Evolutionary conservation across 2,797 vertebrate species (phyloP).

Genomic region (Craterocephalus amniculus): DNA sequence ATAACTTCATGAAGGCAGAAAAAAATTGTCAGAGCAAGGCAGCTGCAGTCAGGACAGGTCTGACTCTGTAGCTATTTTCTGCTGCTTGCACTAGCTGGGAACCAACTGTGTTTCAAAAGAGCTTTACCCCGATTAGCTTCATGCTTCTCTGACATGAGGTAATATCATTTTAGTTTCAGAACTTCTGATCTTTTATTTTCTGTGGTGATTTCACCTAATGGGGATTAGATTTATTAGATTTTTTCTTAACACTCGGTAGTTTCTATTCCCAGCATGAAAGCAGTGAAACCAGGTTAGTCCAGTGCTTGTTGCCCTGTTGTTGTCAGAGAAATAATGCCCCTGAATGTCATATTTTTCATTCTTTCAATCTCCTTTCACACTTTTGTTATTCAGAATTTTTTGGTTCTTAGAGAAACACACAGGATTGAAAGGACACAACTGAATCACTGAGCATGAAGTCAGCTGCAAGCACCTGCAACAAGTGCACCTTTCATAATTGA

Average conservation of each 20-base stretch:
- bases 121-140: background rate
- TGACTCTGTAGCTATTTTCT: background rate
- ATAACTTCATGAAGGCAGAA: too few species aligned
- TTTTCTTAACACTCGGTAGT: background rate
- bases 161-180: background rate
- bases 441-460: too few species aligned
- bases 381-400: background rate
- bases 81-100: background rate
- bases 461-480: background rate
- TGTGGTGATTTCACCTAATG: background rate
- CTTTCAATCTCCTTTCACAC: background rate
- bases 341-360: background rate
- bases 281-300: background rate
- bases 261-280: background rate
- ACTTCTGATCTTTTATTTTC: background rate
- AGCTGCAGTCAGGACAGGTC: background rate
- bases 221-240: background rate
- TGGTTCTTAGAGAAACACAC: background rate
- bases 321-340: background rate
- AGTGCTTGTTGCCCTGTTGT: background rate
- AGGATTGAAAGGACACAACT: too few species aligned
- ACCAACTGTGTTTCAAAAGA: background rate
- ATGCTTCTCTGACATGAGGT: background rate
- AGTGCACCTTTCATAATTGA: background rate
- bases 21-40: too few species aligned